A percentile compares a stretch with the other conserved stretches of the same genome.
Conservation (phyloP, 2,888 invertebrate genomes). For the Pegoplata infirma region DNA sequence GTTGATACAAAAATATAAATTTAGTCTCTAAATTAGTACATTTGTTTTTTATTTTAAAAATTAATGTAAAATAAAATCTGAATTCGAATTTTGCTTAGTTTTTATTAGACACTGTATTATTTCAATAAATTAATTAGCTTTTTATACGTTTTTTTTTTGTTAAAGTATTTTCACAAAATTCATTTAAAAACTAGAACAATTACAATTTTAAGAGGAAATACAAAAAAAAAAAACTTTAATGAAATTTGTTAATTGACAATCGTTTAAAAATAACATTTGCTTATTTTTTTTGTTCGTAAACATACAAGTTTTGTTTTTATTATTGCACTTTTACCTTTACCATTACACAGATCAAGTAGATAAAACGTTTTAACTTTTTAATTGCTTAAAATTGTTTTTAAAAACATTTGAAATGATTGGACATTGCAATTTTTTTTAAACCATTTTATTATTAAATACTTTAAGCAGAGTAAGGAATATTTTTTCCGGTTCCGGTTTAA, state of each 20-base stretch:
- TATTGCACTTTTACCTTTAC: neutral
- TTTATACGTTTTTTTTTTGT: neutral
- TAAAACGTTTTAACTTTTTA: neutral
- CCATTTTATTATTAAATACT: too few species aligned
- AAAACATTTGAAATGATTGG: neutral
- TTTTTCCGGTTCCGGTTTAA: too few species aligned
- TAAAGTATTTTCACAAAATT: neutral
- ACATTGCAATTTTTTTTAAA: neutral
- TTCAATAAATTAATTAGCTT: neutral
- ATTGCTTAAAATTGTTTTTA: neutral
- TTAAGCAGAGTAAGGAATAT: too few species aligned
- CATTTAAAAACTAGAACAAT: neutral
- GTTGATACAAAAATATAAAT: too few species aligned
- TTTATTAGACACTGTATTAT: too few species aligned
- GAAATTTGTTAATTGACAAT: conserved; percentile 20
- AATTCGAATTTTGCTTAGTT: too few species aligned
- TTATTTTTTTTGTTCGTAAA: neutral
- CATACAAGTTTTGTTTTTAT: neutral
- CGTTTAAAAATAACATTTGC: conserved; percentile 11
- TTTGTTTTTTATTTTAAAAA: too few species aligned
- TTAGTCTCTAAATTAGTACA: too few species aligned
- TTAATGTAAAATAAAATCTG: too few species aligned
- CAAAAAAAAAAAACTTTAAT: neutral
- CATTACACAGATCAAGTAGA: neutral
- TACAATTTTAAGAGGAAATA: neutral